These are phyloP conservation scores for Lydus trimaculatus DNA, from an alignment of 2,888 invertebrate species.

Conservation along the genomic window DNA sequence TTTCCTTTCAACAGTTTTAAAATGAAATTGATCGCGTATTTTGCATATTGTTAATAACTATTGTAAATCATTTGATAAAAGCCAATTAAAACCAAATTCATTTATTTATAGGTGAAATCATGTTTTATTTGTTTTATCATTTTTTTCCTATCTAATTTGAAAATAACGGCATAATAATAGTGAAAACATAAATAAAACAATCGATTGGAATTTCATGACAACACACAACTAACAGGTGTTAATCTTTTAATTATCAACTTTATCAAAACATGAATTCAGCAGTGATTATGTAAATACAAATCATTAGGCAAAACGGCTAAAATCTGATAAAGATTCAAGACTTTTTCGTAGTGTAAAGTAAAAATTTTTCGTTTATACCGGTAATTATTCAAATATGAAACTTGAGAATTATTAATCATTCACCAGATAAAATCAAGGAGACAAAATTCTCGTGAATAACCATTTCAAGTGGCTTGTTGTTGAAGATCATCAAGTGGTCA, in stretches of 20 bases:
- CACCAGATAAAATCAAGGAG: background rate
- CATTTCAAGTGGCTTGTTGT: background rate
- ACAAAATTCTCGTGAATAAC: background rate
- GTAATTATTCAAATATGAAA: background rate
- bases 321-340: background rate
- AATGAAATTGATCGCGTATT: constrained; percentile 16
- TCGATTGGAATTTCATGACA: background rate
- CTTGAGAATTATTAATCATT: background rate
- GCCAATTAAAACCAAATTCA: constrained; percentile 9
- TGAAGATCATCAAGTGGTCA: background rate
- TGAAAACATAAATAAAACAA: background rate
- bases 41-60: constrained; percentile 31
- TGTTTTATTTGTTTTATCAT: background rate
- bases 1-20: constrained; percentile 38
- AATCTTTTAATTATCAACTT: background rate
- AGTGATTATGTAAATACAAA: background rate
- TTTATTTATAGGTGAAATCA: constrained; percentile 7
- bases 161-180: too few relatives aligned
- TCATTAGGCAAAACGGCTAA: background rate
- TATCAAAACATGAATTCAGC: background rate
- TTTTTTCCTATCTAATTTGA: too few relatives aligned
- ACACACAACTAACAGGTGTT: background rate
- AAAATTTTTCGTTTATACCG: background rate
- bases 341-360: background rate
- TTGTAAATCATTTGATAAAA: constrained; percentile 26